Evolutionary conservation across 2,113 vertebrate genomes (phyloP), one percentile per base, ranked within the genome.

Genomic region (Monopterus albus): DNA sequence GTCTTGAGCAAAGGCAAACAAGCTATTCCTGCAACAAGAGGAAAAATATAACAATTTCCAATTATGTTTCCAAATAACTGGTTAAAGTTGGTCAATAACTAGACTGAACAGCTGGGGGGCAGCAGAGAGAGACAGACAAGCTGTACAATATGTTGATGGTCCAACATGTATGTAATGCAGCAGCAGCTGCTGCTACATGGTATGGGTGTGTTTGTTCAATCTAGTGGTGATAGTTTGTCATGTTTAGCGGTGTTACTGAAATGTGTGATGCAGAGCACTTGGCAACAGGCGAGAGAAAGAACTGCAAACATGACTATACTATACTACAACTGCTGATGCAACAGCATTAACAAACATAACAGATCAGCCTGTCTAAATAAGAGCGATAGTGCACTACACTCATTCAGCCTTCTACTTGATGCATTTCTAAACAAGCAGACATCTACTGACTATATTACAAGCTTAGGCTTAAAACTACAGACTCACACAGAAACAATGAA

Each of bases 401-500:
- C 46, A 45, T n/a, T n/a, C 21, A 53, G 49, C 12, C 23, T 42
- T 65, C 75, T 67, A 75, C 31, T 69, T 14, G 12, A 75, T 69
- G 64, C 62, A 77, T 69, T 72, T 81, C 39, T 52, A 74, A 45
- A 74, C 61, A 82, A 71, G 29, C 55, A 40, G 23, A 68, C 20
- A 38, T 38, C 70, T 71, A 66, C 50, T 61, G 21, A 35, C 11
- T 52, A 31, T 26, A 18, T 5, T 47, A 60, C 5, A 4, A 18
- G 43, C 33, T 61, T 33, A 75, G 40, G 18, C 29, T 29, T 13
- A 60, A n/a, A 39, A 28, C 42, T 62, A 52, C 50, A 70, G 21
- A 28, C 8, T 17, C 1, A 7, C 50, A 82, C 12, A 59, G 12
- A 17, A 38, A 55, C 55, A 38, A n/a, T n/a, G n/a, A 13, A 47